Base-by-base conservation (phyloP, 2,888 invertebrate genomes). In the Mayetiola destructor region DNA sequence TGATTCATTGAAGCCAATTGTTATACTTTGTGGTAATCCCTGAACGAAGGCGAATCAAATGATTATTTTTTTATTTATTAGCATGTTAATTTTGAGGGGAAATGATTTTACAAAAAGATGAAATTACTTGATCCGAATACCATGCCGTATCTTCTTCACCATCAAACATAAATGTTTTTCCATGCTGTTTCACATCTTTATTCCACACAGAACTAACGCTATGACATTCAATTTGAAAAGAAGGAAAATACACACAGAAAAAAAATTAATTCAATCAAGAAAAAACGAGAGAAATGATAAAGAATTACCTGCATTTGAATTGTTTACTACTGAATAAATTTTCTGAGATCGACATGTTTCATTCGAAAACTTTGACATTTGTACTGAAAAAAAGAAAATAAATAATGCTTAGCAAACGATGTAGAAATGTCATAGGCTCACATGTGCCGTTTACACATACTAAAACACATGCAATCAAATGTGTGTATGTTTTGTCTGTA, bases 151-250 rank as follows among this genome's bases (percentile, higher is more conserved):
- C 48, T 16, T 48, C 48, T 9, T 27, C 6, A 32, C 56, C 56
- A 40, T 56, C 56, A 27, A 56, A 56, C 39, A 56, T 29, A 40
- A 56, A 56, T 37, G 56, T 23, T 40, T 56, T 56, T 9, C 56
- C 56, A 30, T 56, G 40, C 18, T 56, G 56, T 39, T 56, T 56
- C 6, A 39, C 39, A 39, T 56, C 56, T 16, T 37, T 37, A 20
- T 56, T 56, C 2, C 39, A 29, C 16, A 56, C 56, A 4, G 56
- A 56, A 29, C 56, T 56, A 9, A 56, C 39, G 18, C 56, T 56
- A 6, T 5, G 9, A 12, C 5, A 36, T 36, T n/a, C 12, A 10
- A 12, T n/a, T 8, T 36, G n/a, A 36, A 36, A 36, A 4, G 4
- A 36, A 36, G n/a, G 5, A 36, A 36, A 36, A 36, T 10, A 8